These are phyloP conservation scores for Staurois parvus DNA, from an alignment of 2,797 vertebrate genomes.

Conservation along the genomic window DNA sequence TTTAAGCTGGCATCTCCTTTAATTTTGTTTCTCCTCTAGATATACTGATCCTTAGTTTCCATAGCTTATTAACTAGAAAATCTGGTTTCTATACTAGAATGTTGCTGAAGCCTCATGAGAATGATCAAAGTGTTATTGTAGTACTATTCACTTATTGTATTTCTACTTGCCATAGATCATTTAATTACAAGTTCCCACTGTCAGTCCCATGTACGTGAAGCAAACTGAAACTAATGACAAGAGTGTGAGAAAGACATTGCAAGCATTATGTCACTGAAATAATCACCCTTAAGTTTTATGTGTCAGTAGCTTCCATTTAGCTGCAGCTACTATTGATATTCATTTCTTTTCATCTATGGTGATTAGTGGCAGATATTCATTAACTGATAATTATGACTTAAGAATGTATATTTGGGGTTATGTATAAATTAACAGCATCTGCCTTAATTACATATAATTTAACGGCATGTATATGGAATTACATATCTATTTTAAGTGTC, in stretches of 20 bases:
- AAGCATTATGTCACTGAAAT: slow-evolving; percentile 38
- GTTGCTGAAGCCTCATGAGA: neutral
- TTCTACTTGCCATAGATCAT: slow-evolving; percentile 13
- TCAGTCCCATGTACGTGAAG: slow-evolving; percentile 20
- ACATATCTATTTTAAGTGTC: slow-evolving; percentile 25
- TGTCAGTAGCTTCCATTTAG: slow-evolving; percentile 47
- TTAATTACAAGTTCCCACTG: slow-evolving; percentile 34
- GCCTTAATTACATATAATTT: slow-evolving; percentile 60
- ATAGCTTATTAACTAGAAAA: neutral
- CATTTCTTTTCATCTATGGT: slow-evolving; percentile 32
- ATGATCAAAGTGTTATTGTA: neutral
- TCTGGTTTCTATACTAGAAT: neutral
- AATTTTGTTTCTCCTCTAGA: neutral
- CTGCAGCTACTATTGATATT: slow-evolving; percentile 34
- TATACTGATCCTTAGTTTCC: neutral
- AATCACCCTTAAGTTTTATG: slow-evolving; percentile 42
- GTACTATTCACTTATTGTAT: neutral
- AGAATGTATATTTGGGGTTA: slow-evolving; percentile 48
- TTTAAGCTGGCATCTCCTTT: neutral
- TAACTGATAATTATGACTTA: slow-evolving; percentile 42
- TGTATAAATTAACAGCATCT: slow-evolving; percentile 58
- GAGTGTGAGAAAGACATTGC: slow-evolving; percentile 27
- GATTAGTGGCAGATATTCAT: slow-evolving; percentile 52
- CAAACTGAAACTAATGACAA: slow-evolving; percentile 15
- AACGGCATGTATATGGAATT: slow-evolving; percentile 63